phyloP scores from a whole-genome alignment of 2,797 vertebrate species.

The Ptychadena robeensis region DNA sequence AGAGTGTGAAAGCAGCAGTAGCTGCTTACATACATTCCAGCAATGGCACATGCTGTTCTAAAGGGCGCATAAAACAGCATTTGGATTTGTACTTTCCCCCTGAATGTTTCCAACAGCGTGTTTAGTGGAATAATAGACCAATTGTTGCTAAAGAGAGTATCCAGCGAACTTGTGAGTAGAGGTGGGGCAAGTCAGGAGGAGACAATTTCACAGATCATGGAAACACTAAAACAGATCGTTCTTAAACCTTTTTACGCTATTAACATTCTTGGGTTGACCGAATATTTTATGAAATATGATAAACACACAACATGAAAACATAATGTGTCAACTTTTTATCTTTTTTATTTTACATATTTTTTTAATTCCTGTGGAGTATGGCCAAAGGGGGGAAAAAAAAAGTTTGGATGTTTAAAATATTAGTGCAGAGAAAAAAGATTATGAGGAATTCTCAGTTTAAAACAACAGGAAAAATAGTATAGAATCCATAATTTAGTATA shows the following conservation, averaged over 20 bases:
- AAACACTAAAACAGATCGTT: conserved; percentile 23
- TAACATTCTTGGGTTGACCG: background rate
- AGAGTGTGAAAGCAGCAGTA: conserved; percentile 5
- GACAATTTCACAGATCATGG: conserved; percentile 41
- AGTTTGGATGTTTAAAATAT: background rate
- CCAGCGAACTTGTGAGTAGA: conserved; percentile 34
- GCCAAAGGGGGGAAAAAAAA: background rate
- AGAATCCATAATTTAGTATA: too few species aligned
- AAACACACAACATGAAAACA: background rate
- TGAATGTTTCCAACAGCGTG: conserved; percentile 38
- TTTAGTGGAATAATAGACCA: conserved; percentile 27
- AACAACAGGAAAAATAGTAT: background rate
- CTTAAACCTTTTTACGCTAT: background rate
- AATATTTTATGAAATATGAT: background rate
- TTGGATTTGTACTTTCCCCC: conserved; percentile 29
- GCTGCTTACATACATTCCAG: conserved; percentile 38
- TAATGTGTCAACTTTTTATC: background rate
- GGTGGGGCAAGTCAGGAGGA: conserved; percentile 40
- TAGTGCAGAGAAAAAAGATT: background rate
- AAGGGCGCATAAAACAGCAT: conserved; percentile 23
- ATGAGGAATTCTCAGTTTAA: background rate
- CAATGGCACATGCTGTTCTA: conserved; percentile 32
- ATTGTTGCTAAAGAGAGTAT: conserved; percentile 21
- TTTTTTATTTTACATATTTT: background rate
- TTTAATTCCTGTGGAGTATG: background rate